Conservation (phyloP, 2,113 vertebrate genomes). For the Oreochromis tanganicae region DNA sequence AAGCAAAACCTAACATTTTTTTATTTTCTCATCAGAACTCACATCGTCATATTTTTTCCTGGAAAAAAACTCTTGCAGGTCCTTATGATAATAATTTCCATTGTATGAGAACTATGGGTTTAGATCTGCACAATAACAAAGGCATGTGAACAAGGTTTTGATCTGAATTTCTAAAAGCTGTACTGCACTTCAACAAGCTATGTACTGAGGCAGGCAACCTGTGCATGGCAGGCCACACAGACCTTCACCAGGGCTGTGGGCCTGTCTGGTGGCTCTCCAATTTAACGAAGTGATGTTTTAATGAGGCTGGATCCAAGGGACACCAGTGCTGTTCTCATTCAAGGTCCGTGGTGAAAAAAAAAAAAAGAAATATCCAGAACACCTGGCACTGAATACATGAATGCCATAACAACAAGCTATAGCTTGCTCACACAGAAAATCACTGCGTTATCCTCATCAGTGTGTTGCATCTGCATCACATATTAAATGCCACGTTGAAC, state of each 20-base stretch:
- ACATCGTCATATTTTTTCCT: neutral
- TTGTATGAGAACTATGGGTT: neutral
- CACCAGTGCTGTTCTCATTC: conserved; percentile 15
- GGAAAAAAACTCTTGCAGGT: neutral
- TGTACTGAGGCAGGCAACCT: conserved; percentile 23
- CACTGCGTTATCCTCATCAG: neutral
- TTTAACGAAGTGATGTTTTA: conserved; percentile 52
- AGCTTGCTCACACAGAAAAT: neutral
- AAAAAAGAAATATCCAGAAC: neutral
- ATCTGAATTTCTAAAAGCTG: conserved; percentile 12
- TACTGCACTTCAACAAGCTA: neutral
- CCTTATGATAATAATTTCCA: neutral
- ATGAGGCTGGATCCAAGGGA: conserved; percentile 38
- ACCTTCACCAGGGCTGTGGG: neutral
- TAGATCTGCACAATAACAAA: neutral
- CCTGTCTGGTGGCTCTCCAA: conserved; percentile 19
- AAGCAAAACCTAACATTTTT: neutral
- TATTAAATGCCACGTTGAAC: neutral
- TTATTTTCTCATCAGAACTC: neutral
- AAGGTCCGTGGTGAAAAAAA: neutral
- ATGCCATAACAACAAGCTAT: neutral
- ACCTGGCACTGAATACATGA: conserved; percentile 35
- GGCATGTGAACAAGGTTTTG: neutral
- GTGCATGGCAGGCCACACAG: conserved; percentile 11
- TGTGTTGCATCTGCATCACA: neutral